Evolutionary conservation across 2,888 invertebrate genomes (phyloP).

Genomic region (Megaustenia siamemsis): DNA sequence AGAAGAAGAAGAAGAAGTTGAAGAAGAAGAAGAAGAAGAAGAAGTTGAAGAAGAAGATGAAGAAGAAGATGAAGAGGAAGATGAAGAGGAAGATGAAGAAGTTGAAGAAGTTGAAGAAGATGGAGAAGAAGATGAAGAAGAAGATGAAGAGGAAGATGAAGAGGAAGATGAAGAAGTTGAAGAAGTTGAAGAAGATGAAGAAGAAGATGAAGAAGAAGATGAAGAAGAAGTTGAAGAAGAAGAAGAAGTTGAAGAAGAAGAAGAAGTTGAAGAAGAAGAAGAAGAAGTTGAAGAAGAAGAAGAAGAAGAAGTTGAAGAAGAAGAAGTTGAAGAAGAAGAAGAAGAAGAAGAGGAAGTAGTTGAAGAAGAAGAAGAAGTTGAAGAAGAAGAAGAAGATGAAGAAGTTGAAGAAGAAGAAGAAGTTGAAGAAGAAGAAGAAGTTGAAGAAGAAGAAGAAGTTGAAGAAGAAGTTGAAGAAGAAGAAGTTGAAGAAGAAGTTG

Average conservation of each 20-base stretch:
- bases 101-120: not conserved
- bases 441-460: constrained; percentile 2
- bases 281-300: not conserved
- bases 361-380: not conserved
- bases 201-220: constrained; percentile 10
- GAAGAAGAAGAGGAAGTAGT: not conserved
- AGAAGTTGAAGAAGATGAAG: constrained; percentile 5
- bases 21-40: constrained; percentile 1
- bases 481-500: no score
- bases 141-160: not conserved
- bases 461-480: no score
- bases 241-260: not conserved
- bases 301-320: not conserved
- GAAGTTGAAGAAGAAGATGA: not conserved
- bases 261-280: constrained; percentile 19
- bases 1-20: not conserved
- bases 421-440: not conserved
- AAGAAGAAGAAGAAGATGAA: not conserved
- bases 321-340: not conserved
- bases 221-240: not conserved
- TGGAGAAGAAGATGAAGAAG: not conserved
- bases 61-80: not conserved
- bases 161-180: not conserved
- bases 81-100: not conserved
- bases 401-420: not conserved